Conservation (phyloP, 2,888 invertebrate species). For the Byasa hedistus region DNA sequence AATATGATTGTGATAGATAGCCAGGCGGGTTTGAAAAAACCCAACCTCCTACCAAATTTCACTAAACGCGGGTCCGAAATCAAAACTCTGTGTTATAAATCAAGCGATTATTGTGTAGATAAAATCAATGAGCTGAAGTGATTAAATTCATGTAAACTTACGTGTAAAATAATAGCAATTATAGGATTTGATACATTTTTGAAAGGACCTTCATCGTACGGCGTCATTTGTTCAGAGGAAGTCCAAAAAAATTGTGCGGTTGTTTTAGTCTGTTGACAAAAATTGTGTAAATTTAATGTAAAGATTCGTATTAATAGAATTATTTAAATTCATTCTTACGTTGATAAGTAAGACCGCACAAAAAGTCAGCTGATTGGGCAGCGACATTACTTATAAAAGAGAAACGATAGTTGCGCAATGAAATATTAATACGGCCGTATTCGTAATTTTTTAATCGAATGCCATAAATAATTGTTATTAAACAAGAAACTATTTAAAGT, state of each 20-base stretch:
- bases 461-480: neutral
- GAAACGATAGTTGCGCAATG: neutral
- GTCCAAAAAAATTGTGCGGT: slow-evolving; percentile 9
- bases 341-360: slow-evolving; percentile 8
- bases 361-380: neutral
- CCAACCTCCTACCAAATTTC: too few relatives aligned
- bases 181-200: neutral
- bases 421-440: neutral
- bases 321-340: slow-evolving; percentile 6
- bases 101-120: too few relatives aligned
- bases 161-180: neutral
- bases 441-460: slow-evolving; percentile 1
- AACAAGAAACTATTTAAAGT: too few relatives aligned
- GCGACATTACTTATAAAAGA: slow-evolving; percentile 14
- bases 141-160: neutral
- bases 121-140: too few relatives aligned
- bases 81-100: too few relatives aligned
- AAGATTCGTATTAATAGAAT: neutral
- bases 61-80: too few relatives aligned
- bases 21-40: too few relatives aligned
- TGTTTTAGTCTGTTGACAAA: slow-evolving; percentile 7
- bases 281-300: neutral
- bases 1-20: too few relatives aligned
- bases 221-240: neutral
- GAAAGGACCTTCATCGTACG: slow-evolving; percentile 1